These are phyloP conservation scores for Leguminivora glycinivorella DNA, from an alignment of 1,140 invertebrate genomes.

Conservation along the genomic window DNA sequence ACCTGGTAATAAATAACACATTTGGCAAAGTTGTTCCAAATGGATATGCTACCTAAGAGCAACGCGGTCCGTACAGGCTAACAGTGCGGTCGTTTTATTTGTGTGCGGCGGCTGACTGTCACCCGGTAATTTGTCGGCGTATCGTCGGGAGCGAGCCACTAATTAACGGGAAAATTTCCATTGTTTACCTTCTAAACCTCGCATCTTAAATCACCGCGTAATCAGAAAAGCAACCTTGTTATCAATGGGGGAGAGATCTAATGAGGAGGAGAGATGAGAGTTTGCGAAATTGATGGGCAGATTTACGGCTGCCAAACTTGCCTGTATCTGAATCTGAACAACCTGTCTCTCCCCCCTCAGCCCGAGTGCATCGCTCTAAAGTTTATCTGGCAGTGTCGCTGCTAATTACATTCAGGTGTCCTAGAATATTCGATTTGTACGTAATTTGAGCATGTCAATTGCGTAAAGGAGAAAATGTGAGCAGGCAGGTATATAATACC, in stretches of 20 bases:
- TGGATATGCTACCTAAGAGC: conserved; percentile 5
- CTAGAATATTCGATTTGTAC: conserved; percentile 34
- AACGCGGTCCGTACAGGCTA: not conserved
- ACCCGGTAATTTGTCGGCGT: conserved; percentile 58
- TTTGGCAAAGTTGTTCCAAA: not conserved
- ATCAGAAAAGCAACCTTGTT: not conserved
- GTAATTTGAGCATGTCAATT: not conserved
- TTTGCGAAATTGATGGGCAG: not conserved
- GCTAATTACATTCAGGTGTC: conserved; percentile 39
- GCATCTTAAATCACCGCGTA: conserved; percentile 5
- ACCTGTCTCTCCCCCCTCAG: conserved; percentile 33
- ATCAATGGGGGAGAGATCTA: not conserved
- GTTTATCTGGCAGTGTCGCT: conserved; percentile 34
- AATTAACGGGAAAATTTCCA: conserved; percentile 58
- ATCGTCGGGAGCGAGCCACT: conserved; percentile 58
- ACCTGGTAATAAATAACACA: not conserved
- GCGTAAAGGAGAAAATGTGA: conserved; percentile 1
- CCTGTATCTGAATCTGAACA: conserved; percentile 46
- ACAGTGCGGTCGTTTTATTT: conserved; percentile 44
- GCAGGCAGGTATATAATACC: not conserved
- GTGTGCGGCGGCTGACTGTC: conserved; percentile 49
- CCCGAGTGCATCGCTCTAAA: conserved; percentile 38
- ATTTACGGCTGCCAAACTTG: conserved; percentile 59
- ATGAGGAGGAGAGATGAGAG: not conserved
- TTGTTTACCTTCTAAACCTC: conserved; percentile 13